Evolutionary conservation across 2,888 invertebrate species (phyloP), one percentile per base, ranked within the genome.

Genomic region (Drosophila emarginata): DNA sequence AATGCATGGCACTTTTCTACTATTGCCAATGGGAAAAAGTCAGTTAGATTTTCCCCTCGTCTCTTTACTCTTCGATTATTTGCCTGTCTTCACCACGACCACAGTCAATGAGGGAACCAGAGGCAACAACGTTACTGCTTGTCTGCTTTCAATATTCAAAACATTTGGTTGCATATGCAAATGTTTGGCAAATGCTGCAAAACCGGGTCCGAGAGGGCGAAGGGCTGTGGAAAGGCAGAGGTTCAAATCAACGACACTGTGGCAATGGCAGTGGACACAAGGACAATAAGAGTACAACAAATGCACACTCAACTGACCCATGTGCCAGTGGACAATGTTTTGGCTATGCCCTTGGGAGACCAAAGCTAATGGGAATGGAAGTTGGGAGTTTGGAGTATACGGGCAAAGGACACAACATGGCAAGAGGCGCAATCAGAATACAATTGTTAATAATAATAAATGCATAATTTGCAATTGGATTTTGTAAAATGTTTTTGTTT

Each of bases 391-490:
- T 15, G 2, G 11, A 28, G 56, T 62, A 11, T 32, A 32, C 9
- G 4, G 57, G 39, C n/a, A n/a, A 14, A 37, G 32, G 45, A 56
- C 54, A 56, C 54, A 40, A 54, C 40, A 14, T 52, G 63, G 65
- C 61, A 67, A 61, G 64, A 53, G 65, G 87, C 84, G 87, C 84
- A 84, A 84, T 84, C 84, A 84, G 80, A 75, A 85, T 78, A 78
- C 87, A 87, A 88, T 87, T 86, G 88, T 80, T 81, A 83, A 85
- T 82, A 87, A 81, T 82, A 85, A 81, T 82, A 85, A 88, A 87
- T 85, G 85, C 87, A 88, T 89, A 88, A 89, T 88, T 85, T 85
- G 76, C 85, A 81, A 88, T 85, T 88, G 88, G 73, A 85, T 86
- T 86, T 80, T 62, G 72, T 32, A 32, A 79, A 86, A 45, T 84